Base-by-base conservation (phyloP, 53 echinoderm and acorn worm species). In the Glandiceps talaboti region DNA sequence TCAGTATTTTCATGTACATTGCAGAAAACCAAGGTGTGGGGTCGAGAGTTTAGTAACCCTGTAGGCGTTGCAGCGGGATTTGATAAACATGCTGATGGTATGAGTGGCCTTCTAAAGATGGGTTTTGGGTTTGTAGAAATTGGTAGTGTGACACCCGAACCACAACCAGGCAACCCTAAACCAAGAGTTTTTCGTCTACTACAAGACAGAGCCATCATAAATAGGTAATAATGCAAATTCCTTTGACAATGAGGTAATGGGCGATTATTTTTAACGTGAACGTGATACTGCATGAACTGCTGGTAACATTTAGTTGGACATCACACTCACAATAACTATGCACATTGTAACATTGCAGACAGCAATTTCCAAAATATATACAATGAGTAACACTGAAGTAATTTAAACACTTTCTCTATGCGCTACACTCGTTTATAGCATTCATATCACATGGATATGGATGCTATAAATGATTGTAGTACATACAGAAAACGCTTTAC, bases 61-160 rank as follows among this genome's bases (percentile, higher is more conserved):
- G 74, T 97, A 0, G 99, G 99, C 14, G 73, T 93, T 30, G 93
- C 99, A 30, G 99, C 93, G 6, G 99, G 99, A n/a, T 93, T 97
- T 74, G 99, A 97, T 77, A 97, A 97, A 77, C 93, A 97, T 83
- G 99, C 99, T 1, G 91, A 97, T 75, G 93, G 93, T 27, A 91
- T 93, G 89, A 82, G 85, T 29, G 91, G 93, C 29, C 84, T 97
- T 73, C 86, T 91, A 28, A 97, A 86, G 85, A 86, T 90, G 76
- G 99, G 99, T 0, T 97, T 97, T 77, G 93, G 99, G 0, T 97
- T 97, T 77, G 92, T 97, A 12, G 99, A 97, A 77, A 89, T 97
- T 27, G 99, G 99, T 73, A 97, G 99, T 73, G 83, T 97, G 77
- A 97, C 99, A 73, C 99, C 99, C 30, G 93, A 91, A 77, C 91